These are phyloP conservation scores for Xiphophorus birchmanni DNA, from an alignment of 2,797 vertebrate species.

Conservation along the genomic window DNA sequence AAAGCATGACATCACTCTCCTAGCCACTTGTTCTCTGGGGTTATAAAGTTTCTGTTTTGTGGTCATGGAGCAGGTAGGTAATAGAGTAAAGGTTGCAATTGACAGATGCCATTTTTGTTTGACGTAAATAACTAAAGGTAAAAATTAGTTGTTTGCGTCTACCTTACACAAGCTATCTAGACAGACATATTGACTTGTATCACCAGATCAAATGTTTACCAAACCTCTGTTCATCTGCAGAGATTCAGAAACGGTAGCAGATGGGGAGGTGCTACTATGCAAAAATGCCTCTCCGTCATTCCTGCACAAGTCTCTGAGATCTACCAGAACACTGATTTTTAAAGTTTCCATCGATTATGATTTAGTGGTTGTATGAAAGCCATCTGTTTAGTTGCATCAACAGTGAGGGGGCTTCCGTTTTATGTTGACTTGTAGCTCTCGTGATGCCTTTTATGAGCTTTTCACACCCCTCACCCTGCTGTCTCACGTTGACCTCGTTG, in stretches of 20 bases:
- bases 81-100: not conserved
- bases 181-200: not conserved
- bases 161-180: not conserved
- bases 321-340: not conserved
- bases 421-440: slow-evolving; percentile 1
- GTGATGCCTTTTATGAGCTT: not conserved
- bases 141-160: not conserved
- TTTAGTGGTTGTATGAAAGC: not conserved
- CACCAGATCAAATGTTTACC: not conserved
- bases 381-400: not conserved
- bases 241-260: not conserved
- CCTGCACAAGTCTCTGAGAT: not conserved
- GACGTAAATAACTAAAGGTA: not conserved
- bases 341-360: not conserved
- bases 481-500: not conserved
- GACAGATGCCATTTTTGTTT: not conserved
- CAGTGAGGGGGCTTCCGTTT: not conserved
- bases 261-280: not conserved
- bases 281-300: not conserved
- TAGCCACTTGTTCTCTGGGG: slow-evolving; percentile 43
- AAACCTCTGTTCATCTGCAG: not conserved
- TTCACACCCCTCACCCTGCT: not conserved
- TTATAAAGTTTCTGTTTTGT: slow-evolving; percentile 34
- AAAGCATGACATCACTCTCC: slow-evolving; percentile 52
- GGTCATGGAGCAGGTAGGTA: slow-evolving; percentile 11